Evolutionary conservation across 2,888 invertebrate species (phyloP).

Genomic region (Microplitis deprimator): DNA sequence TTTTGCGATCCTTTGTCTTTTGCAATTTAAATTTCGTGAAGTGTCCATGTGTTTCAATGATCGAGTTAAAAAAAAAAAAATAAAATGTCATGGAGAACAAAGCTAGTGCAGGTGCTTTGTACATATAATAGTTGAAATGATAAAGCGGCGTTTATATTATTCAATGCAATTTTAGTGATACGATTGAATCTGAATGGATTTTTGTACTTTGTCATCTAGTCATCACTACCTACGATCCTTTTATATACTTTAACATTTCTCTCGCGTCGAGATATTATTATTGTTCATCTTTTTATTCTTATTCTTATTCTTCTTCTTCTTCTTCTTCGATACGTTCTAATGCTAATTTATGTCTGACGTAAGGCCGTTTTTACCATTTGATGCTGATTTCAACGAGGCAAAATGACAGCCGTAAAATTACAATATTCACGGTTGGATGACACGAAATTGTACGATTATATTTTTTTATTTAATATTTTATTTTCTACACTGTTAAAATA

Average conservation of each 20-base stretch:
- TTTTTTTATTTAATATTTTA: slow-evolving; percentile 4
- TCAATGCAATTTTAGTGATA: neutral
- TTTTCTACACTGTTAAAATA: slow-evolving; percentile 7
- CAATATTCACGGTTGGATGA: slow-evolving; percentile 33
- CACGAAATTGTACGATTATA: slow-evolving; percentile 20
- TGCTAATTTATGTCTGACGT: slow-evolving; percentile 40
- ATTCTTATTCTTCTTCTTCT: slow-evolving; percentile 11
- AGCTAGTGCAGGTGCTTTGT: slow-evolving; percentile 1
- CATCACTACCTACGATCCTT: neutral
- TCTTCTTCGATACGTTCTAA: slow-evolving; percentile 21
- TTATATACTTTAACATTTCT: neutral
- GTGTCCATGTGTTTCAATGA: neutral
- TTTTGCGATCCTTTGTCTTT: neutral
- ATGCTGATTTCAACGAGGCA: slow-evolving; percentile 34
- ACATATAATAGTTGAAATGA: neutral
- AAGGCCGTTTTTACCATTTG: slow-evolving; percentile 36
- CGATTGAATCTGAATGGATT: neutral
- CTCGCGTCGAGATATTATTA: neutral
- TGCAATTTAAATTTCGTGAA: neutral
- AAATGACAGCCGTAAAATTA: slow-evolving; percentile 35
- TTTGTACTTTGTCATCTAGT: neutral
- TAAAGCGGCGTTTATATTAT: neutral
- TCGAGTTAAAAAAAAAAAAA: neutral
- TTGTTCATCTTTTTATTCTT: slow-evolving; percentile 23
- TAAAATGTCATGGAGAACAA: neutral